A percentile compares a stretch with the other conserved stretches of the same genome.
These are phyloP conservation scores for Bettongia penicillata DNA, from an alignment of 2,113 vertebrate genomes.

Conservation along the genomic window DNA sequence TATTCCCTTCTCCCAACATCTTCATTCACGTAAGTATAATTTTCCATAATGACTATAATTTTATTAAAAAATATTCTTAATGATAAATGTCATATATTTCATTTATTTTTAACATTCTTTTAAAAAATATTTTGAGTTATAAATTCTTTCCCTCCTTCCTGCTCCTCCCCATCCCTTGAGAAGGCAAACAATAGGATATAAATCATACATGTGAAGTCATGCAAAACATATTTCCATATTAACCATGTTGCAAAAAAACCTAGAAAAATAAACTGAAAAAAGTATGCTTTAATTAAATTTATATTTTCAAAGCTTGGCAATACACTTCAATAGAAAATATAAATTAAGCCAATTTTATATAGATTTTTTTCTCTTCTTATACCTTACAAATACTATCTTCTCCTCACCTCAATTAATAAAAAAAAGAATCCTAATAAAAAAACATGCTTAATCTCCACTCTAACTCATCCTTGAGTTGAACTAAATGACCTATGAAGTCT, in stretches of 20 bases:
- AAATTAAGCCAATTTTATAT: neutral
- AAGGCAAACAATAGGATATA: too few relatives aligned
- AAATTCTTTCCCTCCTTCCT: too few relatives aligned
- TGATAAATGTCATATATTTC: neutral
- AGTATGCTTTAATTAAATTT: neutral
- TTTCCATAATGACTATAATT: neutral
- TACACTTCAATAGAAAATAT: neutral
- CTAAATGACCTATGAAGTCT: neutral
- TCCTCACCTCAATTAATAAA: neutral
- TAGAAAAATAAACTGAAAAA: neutral
- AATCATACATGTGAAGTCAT: neutral
- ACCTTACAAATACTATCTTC: neutral
- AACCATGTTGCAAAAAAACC: neutral
- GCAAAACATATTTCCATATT: neutral
- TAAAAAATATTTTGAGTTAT: neutral
- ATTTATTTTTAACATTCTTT: neutral
- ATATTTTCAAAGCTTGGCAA: neutral
- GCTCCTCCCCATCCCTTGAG: too few relatives aligned
- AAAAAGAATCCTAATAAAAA: too few relatives aligned
- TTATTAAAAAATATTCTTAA: neutral
- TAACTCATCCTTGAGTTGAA: neutral
- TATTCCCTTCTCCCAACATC: neutral
- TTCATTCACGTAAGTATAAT: neutral
- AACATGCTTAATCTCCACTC: neutral
- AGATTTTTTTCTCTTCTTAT: neutral